Conservation (phyloP, 2,797 vertebrate species). For the Gorsachius magnificus region DNA sequence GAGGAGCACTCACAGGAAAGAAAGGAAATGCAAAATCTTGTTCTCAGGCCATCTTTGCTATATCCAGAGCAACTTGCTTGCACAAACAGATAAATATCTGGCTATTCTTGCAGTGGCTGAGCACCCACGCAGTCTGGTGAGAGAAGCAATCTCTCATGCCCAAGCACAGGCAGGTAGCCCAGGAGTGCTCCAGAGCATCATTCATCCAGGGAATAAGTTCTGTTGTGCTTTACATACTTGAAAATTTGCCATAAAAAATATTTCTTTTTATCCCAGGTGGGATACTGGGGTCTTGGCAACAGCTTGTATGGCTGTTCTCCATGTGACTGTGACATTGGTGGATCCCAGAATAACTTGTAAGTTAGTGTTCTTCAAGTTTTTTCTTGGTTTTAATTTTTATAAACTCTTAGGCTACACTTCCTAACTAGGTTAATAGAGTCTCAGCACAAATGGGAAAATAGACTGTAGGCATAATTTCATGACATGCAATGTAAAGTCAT, state of each 20-base stretch:
- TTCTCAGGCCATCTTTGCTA: background rate
- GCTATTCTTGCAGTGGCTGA: background rate
- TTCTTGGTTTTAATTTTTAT: background rate
- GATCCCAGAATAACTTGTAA: slow-evolving; percentile 79
- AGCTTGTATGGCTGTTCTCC: slow-evolving; percentile 80
- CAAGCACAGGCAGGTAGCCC: background rate
- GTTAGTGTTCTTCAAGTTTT: slow-evolving; percentile 38
- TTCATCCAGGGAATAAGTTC: background rate
- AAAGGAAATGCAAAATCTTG: background rate
- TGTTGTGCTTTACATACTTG: background rate
- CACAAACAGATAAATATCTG: background rate
- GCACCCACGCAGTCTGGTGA: background rate
- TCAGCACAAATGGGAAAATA: background rate
- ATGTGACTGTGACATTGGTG: slow-evolving; percentile 88
- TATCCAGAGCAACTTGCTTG: background rate
- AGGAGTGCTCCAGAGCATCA: background rate
- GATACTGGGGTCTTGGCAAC: slow-evolving; percentile 87
- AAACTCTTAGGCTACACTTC: background rate
- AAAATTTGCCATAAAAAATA: background rate
- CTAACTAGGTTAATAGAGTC: background rate
- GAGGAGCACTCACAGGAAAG: background rate
- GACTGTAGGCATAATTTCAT: background rate
- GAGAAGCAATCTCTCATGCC: background rate
- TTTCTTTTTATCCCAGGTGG: slow-evolving; percentile 72
- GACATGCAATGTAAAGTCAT: background rate